Conservation (phyloP, 2,797 vertebrate species). For the Cyclura pinguis region DNA sequence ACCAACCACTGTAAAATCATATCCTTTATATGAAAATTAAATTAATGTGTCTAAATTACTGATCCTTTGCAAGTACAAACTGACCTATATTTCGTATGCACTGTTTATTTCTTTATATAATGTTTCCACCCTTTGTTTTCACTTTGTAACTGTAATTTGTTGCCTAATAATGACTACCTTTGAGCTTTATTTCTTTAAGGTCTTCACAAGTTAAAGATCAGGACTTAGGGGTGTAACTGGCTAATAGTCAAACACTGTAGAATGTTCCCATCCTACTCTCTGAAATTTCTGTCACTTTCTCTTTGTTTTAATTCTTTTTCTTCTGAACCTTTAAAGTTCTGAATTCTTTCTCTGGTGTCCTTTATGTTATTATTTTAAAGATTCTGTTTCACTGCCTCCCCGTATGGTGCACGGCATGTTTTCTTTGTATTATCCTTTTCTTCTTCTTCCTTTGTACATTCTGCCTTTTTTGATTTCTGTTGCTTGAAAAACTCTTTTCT, state of each 20-base stretch:
- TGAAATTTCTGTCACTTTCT: slow-evolving; percentile 57
- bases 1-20: neutral
- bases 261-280: slow-evolving; percentile 46
- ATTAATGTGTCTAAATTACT: slow-evolving; percentile 55
- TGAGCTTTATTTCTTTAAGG: slow-evolving; percentile 59
- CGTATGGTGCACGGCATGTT: slow-evolving; percentile 49
- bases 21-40: slow-evolving; percentile 25
- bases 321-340: slow-evolving; percentile 37
- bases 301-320: slow-evolving; percentile 52
- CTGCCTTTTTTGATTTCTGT: slow-evolving; percentile 61
- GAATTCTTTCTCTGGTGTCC: slow-evolving; percentile 49
- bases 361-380: slow-evolving; percentile 62
- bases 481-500: slow-evolving; percentile 65
- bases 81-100: slow-evolving; percentile 48
- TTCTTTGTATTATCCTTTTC: slow-evolving; percentile 55
- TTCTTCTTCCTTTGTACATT: slow-evolving; percentile 59
- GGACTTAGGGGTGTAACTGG: slow-evolving; percentile 45
- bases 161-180: slow-evolving; percentile 53
- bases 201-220: slow-evolving; percentile 55
- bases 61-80: slow-evolving; percentile 48
- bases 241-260: slow-evolving; percentile 31
- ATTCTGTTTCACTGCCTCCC: slow-evolving; percentile 54
- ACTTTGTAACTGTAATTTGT: slow-evolving; percentile 49
- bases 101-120: slow-evolving; percentile 64
- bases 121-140: slow-evolving; percentile 53